phyloP scores from a whole-genome alignment of 2,888 invertebrate species.

The Amblyteles armatorius region DNA sequence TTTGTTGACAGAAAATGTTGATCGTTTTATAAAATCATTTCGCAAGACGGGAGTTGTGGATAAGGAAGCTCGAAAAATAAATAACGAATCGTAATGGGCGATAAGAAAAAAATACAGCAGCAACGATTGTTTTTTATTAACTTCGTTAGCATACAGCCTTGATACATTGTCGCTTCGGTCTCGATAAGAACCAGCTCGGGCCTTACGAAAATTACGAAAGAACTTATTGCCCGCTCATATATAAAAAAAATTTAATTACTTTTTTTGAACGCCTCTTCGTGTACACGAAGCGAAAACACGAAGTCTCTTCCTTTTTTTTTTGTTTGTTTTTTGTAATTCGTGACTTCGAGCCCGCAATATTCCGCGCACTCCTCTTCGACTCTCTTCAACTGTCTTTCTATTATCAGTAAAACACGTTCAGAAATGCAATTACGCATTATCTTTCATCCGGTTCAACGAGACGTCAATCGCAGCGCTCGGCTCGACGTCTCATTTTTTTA shows the following conservation, averaged over 20 bases:
- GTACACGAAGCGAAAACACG: neutral
- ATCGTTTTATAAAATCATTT: neutral
- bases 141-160: neutral
- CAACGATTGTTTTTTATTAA: neutral
- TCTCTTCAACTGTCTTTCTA: conserved; percentile 17
- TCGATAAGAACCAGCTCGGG: neutral
- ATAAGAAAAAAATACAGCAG: neutral
- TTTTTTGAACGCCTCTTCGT: neutral
- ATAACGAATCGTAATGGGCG: too few relatives aligned
- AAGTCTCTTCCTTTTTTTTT: conserved; percentile 15
- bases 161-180: neutral
- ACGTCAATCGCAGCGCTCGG: neutral
- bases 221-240: neutral
- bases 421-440: conserved; percentile 18
- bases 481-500: neutral
- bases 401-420: conserved; percentile 39
- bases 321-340: conserved; percentile 18
- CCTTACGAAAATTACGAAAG: neutral
- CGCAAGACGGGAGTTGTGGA: neutral
- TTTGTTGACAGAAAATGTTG: neutral
- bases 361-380: conserved; percentile 6
- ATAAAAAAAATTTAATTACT: too few relatives aligned
- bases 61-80: too few relatives aligned
- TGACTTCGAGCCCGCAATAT: conserved; percentile 33
- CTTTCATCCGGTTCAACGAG: neutral